Evolutionary conservation across 2,113 vertebrate genomes (phyloP).

Genomic region (Fregetta grallaria): DNA sequence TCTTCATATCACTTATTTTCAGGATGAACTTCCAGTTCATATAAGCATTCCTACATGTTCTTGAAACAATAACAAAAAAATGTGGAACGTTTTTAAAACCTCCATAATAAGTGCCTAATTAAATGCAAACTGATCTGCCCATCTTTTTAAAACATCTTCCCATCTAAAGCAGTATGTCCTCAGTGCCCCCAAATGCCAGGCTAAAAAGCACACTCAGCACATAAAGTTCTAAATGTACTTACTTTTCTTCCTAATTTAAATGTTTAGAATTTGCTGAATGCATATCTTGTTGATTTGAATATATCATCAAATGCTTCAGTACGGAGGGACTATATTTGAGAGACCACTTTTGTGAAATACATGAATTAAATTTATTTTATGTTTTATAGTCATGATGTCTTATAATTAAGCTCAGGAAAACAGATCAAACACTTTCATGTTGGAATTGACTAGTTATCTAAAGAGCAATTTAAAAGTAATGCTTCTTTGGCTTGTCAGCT

Average conservation of each 20-base stretch:
- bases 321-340: background rate
- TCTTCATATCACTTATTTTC: background rate
- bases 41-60: background rate
- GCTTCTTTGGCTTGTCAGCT: slow-evolving; percentile 60
- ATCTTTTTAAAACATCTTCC: background rate
- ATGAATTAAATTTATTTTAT: background rate
- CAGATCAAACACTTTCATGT: slow-evolving; percentile 38
- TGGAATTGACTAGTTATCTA: slow-evolving; percentile 21
- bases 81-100: background rate
- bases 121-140: background rate
- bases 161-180: background rate
- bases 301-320: background rate
- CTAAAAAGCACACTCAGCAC: background rate
- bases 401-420: slow-evolving; percentile 33
- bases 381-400: background rate
- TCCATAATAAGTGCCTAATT: background rate
- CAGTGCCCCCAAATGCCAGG: background rate
- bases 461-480: slow-evolving; percentile 66
- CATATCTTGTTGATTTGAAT: background rate
- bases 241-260: background rate
- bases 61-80: background rate
- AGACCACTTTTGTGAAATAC: background rate
- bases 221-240: background rate
- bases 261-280: background rate
- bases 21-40: background rate